A percentile compares a stretch with the other conserved stretches of the same genome.
These are phyloP conservation scores for Caenorhabditis briggsae DNA, from an alignment of 1,140 invertebrate species.

Conservation along the genomic window DNA sequence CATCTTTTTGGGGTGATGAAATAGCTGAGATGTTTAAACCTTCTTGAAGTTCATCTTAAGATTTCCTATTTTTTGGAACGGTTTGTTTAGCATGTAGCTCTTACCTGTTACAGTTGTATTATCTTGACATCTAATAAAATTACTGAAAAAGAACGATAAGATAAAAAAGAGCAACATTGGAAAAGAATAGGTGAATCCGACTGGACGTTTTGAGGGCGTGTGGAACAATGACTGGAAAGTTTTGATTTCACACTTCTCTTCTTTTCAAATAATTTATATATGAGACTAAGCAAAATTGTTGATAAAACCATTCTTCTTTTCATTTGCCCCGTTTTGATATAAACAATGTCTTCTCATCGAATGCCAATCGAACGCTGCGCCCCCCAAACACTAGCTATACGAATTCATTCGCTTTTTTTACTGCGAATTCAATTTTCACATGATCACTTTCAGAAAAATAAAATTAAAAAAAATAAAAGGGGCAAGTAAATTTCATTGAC, in stretches of 20 bases:
- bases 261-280: constrained; percentile 34
- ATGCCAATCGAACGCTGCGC: neutral
- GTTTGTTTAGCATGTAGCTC: no score
- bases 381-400: neutral
- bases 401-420: constrained; percentile 7
- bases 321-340: constrained; percentile 25
- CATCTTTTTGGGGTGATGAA: constrained; percentile 52
- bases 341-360: constrained; percentile 21
- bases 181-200: neutral
- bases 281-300: constrained; percentile 16
- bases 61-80: neutral
- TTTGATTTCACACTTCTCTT: neutral
- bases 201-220: no score
- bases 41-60: neutral
- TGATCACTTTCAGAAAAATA: neutral
- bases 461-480: neutral
- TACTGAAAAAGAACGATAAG: neutral
- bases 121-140: no score
- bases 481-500: constrained; percentile 40
- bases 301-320: constrained; percentile 41
- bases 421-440: neutral
- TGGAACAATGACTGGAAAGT: constrained; percentile 5
- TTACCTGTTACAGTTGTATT: no score
- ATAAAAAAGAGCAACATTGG: neutral
- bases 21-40: neutral